phyloP scores from a whole-genome alignment of 2,888 invertebrate species.

The Thereva nobilitata region DNA sequence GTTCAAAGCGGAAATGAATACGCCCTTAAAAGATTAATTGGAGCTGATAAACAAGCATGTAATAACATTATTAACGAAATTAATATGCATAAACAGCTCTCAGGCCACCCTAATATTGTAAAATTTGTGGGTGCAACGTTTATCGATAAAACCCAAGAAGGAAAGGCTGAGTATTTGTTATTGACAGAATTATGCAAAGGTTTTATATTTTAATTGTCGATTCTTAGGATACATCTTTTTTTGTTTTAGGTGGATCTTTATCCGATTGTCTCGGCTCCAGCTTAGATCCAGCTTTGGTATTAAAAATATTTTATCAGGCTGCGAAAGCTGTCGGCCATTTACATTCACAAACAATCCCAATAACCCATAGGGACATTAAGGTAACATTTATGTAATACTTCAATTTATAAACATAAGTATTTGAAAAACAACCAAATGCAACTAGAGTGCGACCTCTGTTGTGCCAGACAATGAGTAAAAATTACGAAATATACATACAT shows the following conservation, averaged over 20 bases:
- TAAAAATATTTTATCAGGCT: slow-evolving; percentile 89
- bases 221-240: slow-evolving; percentile 49
- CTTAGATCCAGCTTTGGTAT: slow-evolving; percentile 64
- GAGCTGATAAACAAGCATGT: slow-evolving; percentile 80
- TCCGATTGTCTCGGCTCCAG: slow-evolving; percentile 52
- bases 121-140: slow-evolving; percentile 84
- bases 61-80: slow-evolving; percentile 81
- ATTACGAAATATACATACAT: too few species aligned
- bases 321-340: slow-evolving; percentile 90
- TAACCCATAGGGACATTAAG: slow-evolving; percentile 95
- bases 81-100: slow-evolving; percentile 81
- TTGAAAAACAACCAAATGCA: too few species aligned
- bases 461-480: too few species aligned
- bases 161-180: slow-evolving; percentile 86
- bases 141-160: slow-evolving; percentile 79
- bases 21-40: slow-evolving; percentile 88
- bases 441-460: too few species aligned
- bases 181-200: slow-evolving; percentile 93
- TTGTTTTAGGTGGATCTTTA: slow-evolving; percentile 53
- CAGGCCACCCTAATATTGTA: slow-evolving; percentile 91
- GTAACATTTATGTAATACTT: slow-evolving; percentile 53
- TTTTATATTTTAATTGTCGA: slow-evolving; percentile 46
- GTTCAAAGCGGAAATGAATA: slow-evolving; percentile 82
- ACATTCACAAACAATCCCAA: slow-evolving; percentile 88
- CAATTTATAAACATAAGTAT: too few species aligned